phyloP scores from a whole-genome alignment of 2,888 invertebrate genomes.

The Aradus depressus region DNA sequence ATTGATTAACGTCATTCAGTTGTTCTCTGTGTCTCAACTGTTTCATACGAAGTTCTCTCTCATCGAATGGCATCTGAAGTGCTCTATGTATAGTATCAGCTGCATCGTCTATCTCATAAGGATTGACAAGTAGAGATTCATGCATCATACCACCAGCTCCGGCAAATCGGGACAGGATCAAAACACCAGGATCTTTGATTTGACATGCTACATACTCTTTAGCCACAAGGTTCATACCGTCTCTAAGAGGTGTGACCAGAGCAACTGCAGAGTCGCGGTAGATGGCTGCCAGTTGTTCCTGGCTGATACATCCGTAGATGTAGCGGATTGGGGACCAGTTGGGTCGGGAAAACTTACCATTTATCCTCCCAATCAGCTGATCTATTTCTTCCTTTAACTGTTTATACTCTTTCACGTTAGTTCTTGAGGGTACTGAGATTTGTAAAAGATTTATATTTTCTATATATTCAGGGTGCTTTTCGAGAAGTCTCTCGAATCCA shows the following conservation, averaged over 20 bases:
- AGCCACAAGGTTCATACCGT: constrained; percentile 41
- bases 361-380: constrained; percentile 38
- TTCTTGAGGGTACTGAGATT: constrained; percentile 38
- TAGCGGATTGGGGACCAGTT: constrained; percentile 40
- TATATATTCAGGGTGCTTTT: constrained; percentile 37
- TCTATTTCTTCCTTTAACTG: constrained; percentile 39
- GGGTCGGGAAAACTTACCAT: constrained; percentile 38
- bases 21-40: constrained; percentile 38
- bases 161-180: constrained; percentile 39
- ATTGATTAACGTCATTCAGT: constrained; percentile 37
- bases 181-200: constrained; percentile 37
- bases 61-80: constrained; percentile 38
- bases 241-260: constrained; percentile 39
- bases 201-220: constrained; percentile 40
- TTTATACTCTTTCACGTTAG: constrained; percentile 39
- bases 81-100: constrained; percentile 38
- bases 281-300: constrained; percentile 38
- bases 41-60: constrained; percentile 38
- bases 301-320: constrained; percentile 38
- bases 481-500: constrained; percentile 37
- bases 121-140: constrained; percentile 39
- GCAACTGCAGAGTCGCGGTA: constrained; percentile 39
- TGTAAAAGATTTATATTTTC: constrained; percentile 37
- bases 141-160: constrained; percentile 39
- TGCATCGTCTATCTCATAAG: constrained; percentile 38